These are phyloP conservation scores for Gandaritis pyraliata DNA, from an alignment of 2,888 invertebrate genomes.

Conservation along the genomic window DNA sequence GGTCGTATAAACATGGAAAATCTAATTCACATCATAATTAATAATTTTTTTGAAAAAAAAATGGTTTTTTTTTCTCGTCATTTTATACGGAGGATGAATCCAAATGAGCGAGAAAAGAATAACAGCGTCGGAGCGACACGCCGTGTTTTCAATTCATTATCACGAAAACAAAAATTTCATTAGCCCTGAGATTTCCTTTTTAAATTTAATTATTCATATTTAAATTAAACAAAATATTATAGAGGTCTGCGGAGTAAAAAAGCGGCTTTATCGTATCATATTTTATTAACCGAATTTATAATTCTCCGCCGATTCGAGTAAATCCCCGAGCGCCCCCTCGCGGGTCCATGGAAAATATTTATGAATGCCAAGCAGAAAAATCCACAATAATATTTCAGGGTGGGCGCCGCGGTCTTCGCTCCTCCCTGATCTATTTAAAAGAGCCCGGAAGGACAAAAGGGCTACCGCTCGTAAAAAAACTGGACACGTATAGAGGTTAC, in stretches of 20 bases:
- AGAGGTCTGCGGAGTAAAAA: constrained; percentile 73
- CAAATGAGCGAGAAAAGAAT: constrained; percentile 81
- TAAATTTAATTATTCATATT: constrained; percentile 84
- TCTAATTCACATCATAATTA: constrained; percentile 69
- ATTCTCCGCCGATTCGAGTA: constrained; percentile 81
- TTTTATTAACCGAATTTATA: constrained; percentile 84
- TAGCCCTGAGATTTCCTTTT: constrained; percentile 82
- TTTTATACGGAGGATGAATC: constrained; percentile 74
- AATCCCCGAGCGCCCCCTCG: constrained; percentile 62
- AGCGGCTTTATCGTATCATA: constrained; percentile 83
- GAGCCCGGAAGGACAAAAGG: constrained; percentile 83
- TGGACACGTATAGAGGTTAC: constrained; percentile 80
- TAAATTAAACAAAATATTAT: constrained; percentile 85
- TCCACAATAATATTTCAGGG: constrained; percentile 84
- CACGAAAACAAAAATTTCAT: constrained; percentile 84
- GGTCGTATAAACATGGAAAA: constrained; percentile 71
- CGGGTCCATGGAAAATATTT: constrained; percentile 76
- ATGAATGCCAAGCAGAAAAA: constrained; percentile 84
- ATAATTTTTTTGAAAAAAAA: constrained; percentile 65
- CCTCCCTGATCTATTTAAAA: constrained; percentile 83
- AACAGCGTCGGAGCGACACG: constrained; percentile 72
- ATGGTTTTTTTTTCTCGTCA: constrained; percentile 56
- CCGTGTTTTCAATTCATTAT: constrained; percentile 84
- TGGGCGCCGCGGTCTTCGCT: constrained; percentile 77
- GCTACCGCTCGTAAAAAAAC: constrained; percentile 79